phyloP scores from a whole-genome alignment of 2,113 vertebrate species.

The Oreochromis niloticus region DNA sequence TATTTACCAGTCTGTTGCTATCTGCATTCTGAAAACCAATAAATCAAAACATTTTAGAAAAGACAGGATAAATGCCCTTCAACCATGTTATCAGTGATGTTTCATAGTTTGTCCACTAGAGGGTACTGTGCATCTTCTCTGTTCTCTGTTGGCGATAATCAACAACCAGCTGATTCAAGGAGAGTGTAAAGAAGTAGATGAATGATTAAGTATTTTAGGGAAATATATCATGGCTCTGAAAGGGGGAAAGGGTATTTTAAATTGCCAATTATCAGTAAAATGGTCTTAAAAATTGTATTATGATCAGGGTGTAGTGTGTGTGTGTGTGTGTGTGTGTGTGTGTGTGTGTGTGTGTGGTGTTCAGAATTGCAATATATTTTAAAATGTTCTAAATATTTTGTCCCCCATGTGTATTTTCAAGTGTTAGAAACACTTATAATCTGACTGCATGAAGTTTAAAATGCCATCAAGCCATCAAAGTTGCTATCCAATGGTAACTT shows the following conservation, averaged over 20 bases:
- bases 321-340: background rate
- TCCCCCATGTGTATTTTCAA: background rate
- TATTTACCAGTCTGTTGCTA: background rate
- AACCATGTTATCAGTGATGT: background rate
- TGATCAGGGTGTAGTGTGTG: background rate
- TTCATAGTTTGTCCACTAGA: background rate
- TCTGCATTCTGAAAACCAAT: background rate
- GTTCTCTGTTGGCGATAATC: too few species aligned
- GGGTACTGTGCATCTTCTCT: background rate
- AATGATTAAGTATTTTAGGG: background rate
- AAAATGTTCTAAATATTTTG: background rate
- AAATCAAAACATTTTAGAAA: background rate
- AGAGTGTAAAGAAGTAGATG: background rate
- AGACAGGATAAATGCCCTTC: background rate
- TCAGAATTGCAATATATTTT: background rate
- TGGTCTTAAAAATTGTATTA: background rate
- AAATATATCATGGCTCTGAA: background rate
- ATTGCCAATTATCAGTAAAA: fast-evolving
- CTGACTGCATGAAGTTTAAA: background rate
- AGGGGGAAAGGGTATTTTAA: background rate
- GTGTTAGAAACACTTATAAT: background rate
- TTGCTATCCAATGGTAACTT: background rate
- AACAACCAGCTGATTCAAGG: background rate
- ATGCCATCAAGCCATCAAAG: background rate
- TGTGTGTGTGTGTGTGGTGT: background rate